Evolutionary conservation across 2,113 vertebrate genomes (phyloP).

Genomic region (Dromaius novaehollandiae): DNA sequence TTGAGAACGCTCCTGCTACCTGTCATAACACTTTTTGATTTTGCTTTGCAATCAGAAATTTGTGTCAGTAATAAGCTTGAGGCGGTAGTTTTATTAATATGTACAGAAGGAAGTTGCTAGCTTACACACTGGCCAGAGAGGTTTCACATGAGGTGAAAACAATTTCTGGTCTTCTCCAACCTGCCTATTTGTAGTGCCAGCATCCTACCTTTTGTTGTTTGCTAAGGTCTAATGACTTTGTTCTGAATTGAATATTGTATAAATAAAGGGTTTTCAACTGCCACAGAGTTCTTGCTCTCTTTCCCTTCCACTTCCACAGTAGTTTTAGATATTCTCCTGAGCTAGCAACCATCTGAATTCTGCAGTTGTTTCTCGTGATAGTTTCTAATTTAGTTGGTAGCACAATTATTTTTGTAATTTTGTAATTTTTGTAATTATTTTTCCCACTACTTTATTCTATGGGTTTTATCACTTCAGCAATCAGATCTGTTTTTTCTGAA

Average conservation of each 20-base stretch:
- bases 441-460: background rate
- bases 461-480: background rate
- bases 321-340: background rate
- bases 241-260: background rate
- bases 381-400: background rate
- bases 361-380: background rate
- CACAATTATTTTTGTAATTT: background rate
- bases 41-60: background rate
- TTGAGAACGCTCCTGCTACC: background rate
- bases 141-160: background rate
- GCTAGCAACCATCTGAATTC: background rate
- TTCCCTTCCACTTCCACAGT: background rate
- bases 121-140: background rate
- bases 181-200: background rate
- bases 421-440: background rate
- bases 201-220: background rate
- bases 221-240: background rate
- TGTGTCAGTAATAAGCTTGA: background rate
- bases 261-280: background rate
- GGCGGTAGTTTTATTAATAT: background rate
- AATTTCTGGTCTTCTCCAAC: background rate
- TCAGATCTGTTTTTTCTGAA: background rate
- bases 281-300: background rate
- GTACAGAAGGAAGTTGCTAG: background rate
- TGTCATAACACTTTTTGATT: background rate